These are phyloP conservation scores for Ammodytes dubius DNA, from an alignment of 2,113 vertebrate genomes.

Conservation along the genomic window DNA sequence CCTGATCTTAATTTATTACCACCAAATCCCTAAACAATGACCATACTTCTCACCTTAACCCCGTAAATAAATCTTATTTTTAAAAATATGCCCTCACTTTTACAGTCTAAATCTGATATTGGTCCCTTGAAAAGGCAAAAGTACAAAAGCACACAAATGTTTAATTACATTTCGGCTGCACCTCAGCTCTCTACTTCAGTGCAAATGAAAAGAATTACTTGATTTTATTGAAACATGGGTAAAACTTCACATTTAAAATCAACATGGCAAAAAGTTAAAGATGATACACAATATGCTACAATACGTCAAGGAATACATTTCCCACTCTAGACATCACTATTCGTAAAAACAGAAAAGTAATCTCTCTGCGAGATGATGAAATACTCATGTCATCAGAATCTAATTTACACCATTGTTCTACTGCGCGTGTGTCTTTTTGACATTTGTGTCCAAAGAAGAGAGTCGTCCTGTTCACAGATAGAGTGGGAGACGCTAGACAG, in stretches of 20 bases:
- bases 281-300: conserved; percentile 51
- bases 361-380: conserved; percentile 5
- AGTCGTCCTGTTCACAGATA: conserved; percentile 12
- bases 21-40: neutral
- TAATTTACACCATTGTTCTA: conserved; percentile 13
- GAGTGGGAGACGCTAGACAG: neutral
- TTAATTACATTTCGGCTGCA: neutral
- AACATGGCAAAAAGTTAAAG: conserved; percentile 51
- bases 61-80: too few species aligned
- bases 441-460: neutral
- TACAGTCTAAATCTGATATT: neutral
- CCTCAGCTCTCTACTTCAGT: neutral
- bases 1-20: neutral
- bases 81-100: neutral
- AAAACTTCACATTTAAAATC: conserved; percentile 42
- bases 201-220: neutral
- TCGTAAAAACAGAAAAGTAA: conserved; percentile 21
- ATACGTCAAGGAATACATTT: conserved; percentile 20
- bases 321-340: neutral
- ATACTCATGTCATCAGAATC: neutral
- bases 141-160: neutral
- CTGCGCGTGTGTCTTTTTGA: conserved; percentile 46
- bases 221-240: conserved; percentile 53
- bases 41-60: neutral
- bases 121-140: neutral